Percentiles rank a stretch among this genome's conserved stretches.
Conservation (phyloP, 2,888 invertebrate species). For the Augiades crinisus region DNA sequence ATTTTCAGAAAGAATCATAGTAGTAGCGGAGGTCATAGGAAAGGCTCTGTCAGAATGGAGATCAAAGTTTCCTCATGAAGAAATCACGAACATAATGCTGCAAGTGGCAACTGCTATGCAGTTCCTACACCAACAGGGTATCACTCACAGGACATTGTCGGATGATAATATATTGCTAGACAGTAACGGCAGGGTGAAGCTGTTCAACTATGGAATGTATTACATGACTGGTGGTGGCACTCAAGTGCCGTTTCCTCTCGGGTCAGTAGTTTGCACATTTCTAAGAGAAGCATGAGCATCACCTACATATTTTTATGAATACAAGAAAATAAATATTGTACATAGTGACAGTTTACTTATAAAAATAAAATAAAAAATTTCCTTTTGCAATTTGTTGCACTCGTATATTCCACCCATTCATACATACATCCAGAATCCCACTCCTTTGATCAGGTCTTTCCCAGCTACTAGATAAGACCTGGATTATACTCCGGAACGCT, state of each 20-base stretch:
- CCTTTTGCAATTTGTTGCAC: no score
- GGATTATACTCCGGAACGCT: no score
- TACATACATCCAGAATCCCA: no score
- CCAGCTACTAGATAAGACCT: no score
- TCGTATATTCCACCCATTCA: no score
- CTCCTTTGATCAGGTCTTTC: no score
- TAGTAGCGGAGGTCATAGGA: slow-evolving; percentile 90
- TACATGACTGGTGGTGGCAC: slow-evolving; percentile 94
- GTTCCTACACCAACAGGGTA: slow-evolving; percentile 86
- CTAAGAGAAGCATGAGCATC: no score
- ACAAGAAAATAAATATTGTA: no score
- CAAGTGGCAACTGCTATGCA: slow-evolving; percentile 88
- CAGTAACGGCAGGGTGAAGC: slow-evolving; percentile 86
- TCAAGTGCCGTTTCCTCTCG: slow-evolving; percentile 94
- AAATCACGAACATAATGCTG: slow-evolving; percentile 84
- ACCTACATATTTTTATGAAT: no score
- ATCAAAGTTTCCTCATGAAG: slow-evolving; percentile 61
- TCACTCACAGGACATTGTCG: slow-evolving; percentile 90
- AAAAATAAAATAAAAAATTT: no score
- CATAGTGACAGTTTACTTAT: no score
- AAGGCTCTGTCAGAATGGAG: slow-evolving; percentile 82
- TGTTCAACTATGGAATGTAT: slow-evolving; percentile 96
- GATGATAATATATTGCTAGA: slow-evolving; percentile 92
- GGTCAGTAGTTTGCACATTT: slow-evolving; percentile 69
- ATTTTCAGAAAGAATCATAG: slow-evolving; percentile 87